These are phyloP conservation scores for Sarcophilus harrisii DNA, from an alignment of 2,797 vertebrate species.

Conservation along the genomic window DNA sequence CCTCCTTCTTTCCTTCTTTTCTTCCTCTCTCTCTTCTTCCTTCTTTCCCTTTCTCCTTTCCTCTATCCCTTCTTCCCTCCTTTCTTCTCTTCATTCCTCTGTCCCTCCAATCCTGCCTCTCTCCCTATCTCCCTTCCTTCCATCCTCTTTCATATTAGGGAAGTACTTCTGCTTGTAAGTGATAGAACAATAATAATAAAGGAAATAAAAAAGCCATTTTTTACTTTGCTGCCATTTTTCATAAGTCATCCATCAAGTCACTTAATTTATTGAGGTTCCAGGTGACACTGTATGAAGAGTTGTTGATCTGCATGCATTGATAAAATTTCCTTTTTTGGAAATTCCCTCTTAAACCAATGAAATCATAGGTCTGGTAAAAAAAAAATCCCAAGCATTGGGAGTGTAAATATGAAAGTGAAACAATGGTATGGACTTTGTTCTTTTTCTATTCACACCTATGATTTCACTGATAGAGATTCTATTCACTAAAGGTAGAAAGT, in stretches of 20 bases:
- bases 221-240: not conserved
- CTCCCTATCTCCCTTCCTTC: not conserved
- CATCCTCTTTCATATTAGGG: not conserved
- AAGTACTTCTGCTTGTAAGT: not conserved
- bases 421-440: not conserved
- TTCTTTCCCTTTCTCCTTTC: too few species aligned
- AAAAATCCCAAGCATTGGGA: not conserved
- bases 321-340: not conserved
- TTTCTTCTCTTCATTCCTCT: rapidly evolving
- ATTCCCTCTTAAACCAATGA: not conserved
- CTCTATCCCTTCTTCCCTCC: too few species aligned
- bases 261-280: not conserved
- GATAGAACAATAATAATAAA: not conserved
- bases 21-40: too few species aligned
- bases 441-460: not conserved
- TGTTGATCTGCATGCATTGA: not conserved
- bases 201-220: too few species aligned
- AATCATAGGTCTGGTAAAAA: not conserved
- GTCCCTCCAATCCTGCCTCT: too few species aligned
- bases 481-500: not conserved
- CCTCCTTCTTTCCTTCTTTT: rapidly evolving
- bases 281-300: not conserved
- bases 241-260: not conserved
- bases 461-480: not conserved
- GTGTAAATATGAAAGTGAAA: not conserved